Evolutionary conservation across 2,888 invertebrate species (phyloP), one percentile per base, ranked within the genome.

Genomic region (Synergus gifuensis): DNA sequence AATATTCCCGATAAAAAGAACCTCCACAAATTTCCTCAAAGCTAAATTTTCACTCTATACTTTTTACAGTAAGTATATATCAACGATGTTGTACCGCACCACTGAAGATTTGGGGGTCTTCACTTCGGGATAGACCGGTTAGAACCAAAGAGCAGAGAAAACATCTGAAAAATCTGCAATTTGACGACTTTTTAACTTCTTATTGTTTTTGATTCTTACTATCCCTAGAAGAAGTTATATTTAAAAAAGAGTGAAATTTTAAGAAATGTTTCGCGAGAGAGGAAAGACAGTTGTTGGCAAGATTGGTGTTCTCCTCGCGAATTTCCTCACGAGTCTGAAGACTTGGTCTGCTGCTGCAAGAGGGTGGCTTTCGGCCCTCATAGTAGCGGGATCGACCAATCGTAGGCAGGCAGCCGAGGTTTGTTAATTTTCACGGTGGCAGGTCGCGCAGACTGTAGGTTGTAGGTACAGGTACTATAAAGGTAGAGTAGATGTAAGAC

Each of bases 301-400:
- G 42, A 49, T 73, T 54, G 73, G 36, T 87, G 84, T 82, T 85
- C 86, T 82, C 86, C 78, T 84, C 85, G 85, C 89, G 89, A 86
- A 86, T 87, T 88, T 87, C 87, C 88, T 86, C 85, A 83, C 89
- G 87, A 87, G 86, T 90, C 90, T 88, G 88, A 88, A 87, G 88
- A 89, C 85, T 82, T 78, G 80, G 76, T 73, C 64, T 73, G 63
- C 80, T 69, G 77, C 49, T 54, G 81, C 69, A 83, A 83, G 86
- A 87, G 89, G 89, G 89, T 89, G 85, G 88, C 85, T 87, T 87
- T 87, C 84, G 86, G 83, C 84, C 82, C 85, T 85, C 84, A 86
- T 86, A 86, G 86, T 85, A 79, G 81, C 80, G 82, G 87, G 86
- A 89, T 89, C 91, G 90, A 90, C 91, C 91, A 91, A 91, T 91